Evolutionary conservation across 2,113 vertebrate species (phyloP).

Genomic region (Ondatra zibethicus): DNA sequence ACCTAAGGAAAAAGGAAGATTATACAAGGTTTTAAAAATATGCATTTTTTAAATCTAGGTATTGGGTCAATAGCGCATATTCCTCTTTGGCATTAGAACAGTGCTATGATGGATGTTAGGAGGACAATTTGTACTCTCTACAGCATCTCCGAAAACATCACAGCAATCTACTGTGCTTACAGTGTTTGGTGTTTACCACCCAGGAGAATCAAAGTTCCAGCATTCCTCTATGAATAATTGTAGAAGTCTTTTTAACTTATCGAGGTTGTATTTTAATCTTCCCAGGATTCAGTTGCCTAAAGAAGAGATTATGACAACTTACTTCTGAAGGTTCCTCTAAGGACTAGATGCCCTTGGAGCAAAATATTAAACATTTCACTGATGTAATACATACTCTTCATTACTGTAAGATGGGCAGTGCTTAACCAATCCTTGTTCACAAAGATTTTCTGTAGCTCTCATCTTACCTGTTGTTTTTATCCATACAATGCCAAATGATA

Average conservation of each 20-base stretch:
- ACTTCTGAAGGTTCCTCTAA: not conserved
- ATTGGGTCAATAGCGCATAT: not conserved
- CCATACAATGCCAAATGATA: not conserved
- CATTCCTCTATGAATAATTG: not conserved
- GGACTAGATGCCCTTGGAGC: not conserved
- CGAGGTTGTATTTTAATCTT: not conserved
- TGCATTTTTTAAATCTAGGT: not conserved
- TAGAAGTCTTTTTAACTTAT: not conserved
- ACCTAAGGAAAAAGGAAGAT: not conserved
- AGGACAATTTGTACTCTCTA: not conserved
- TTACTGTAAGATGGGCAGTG: not conserved
- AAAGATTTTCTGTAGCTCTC: not conserved
- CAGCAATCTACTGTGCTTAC: not conserved
- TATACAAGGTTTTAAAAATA: not conserved
- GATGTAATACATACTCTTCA: fast-evolving
- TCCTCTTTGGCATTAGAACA: not conserved
- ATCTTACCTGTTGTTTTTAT: not conserved
- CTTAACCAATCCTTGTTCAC: not conserved
- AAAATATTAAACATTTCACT: not conserved
- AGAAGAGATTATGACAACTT: not conserved
- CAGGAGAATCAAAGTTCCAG: not conserved
- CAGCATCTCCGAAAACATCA: fast-evolving
- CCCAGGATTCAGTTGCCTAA: not conserved
- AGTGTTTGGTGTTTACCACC: not conserved
- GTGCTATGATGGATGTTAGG: not conserved